Percentiles rank a stretch among this genome's conserved stretches.
Evolutionary conservation across 2,113 vertebrate species (phyloP).

Genomic region (Shinisaurus crocodilurus): DNA sequence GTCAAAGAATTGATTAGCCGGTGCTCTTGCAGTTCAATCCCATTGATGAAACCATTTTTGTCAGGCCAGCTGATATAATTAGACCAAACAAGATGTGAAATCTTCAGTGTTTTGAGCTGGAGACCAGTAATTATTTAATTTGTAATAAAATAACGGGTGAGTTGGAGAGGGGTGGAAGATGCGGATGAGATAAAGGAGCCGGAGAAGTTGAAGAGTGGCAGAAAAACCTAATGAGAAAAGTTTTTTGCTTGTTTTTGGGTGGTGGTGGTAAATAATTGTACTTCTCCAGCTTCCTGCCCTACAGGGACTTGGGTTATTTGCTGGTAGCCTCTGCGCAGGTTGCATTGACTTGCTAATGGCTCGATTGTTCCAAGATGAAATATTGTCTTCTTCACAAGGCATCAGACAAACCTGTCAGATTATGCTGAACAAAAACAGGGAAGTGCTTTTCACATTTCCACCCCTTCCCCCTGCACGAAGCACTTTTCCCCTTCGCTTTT

Average conservation of each 20-base stretch:
- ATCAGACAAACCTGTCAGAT: background rate
- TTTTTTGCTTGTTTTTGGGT: background rate
- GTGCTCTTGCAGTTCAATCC: constrained; percentile 66
- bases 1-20: constrained; percentile 78
- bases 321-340: constrained; percentile 43
- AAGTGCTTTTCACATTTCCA: background rate
- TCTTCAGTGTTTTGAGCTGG: constrained; percentile 74
- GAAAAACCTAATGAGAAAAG: constrained; percentile 13
- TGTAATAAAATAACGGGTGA: constrained; percentile 43
- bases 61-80: constrained; percentile 75
- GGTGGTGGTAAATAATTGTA: constrained; percentile 17
- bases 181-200: constrained; percentile 17
- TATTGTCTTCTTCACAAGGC: background rate
- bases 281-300: background rate
- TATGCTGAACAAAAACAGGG: background rate
- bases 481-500: background rate
- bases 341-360: background rate
- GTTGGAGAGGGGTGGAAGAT: background rate
- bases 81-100: constrained; percentile 76
- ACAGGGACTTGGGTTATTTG: constrained; percentile 47
- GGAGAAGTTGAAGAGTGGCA: constrained; percentile 7
- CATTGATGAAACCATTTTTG: constrained; percentile 79
- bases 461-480: background rate
- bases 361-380: background rate
- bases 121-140: constrained; percentile 74